Base-by-base conservation (phyloP, 2,888 invertebrate species). In the Pardosa pseudoannulata region DNA sequence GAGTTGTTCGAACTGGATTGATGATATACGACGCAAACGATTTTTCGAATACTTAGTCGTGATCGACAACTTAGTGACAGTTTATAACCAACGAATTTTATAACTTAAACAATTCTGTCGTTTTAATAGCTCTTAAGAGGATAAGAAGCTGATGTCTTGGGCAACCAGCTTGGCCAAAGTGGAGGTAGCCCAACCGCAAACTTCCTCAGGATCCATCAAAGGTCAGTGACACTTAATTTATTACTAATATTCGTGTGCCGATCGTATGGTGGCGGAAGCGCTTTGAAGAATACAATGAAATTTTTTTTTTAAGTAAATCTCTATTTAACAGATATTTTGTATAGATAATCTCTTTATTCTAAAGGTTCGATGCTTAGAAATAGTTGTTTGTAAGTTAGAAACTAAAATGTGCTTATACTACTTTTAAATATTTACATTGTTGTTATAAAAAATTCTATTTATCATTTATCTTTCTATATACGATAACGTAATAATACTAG, bases 121-220 rank as follows among this genome's bases (percentile, higher is more conserved):
- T 72, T 71, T 79, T 79, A 64, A 68, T 73, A 73, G 80, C 46
- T 73, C 46, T 72, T 79, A 41, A 39, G 79, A 79, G 79, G 72
- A 72, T 70, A 50, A 73, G 73, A 39, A 80, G 80, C 80, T 80
- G 80, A 89, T 89, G 88, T 89, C 89, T 68, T 89, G 89, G 89
- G 88, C 79, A 81, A 88, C 74, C 70, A 88, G 75, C 70, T 88
- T 83, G 74, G 80, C 89, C 36, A 89, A 89, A 85, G 89, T 89
- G 79, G 89, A 89, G 87, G 88, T 89, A 70, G 88, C 88, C 32
- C 89, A 89, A 68, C 89, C 89, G 67, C 89, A 89, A 79, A 89
- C 89, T 72, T 89, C 89, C 71, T 88, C 88, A 39, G 89, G 89
- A 79, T 89, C 89, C 46, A 89, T 89, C 50, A 89, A 89, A 88